Evolutionary conservation across 30 jellyfish, hydroid and myxozoan genomes (phyloP), one percentile per base, ranked within the genome.

Genomic region (Sanderia malayensis): DNA sequence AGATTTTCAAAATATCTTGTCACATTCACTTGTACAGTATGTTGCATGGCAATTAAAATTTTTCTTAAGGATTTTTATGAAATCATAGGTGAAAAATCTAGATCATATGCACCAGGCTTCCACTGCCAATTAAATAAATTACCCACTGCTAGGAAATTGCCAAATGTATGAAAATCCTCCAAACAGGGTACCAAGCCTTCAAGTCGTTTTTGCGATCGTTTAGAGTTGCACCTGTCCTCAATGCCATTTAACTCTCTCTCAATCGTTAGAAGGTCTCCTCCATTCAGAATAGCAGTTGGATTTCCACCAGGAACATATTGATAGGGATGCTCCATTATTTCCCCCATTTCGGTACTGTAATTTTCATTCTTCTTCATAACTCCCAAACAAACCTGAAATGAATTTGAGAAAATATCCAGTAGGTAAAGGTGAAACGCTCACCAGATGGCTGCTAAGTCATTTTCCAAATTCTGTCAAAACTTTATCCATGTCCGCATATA

Each of bases 321-420:
- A 21, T 61, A 20, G n/a, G 25, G 47, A 61, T 61, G 46, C 21
- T 61, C 52, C 73, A 61, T 61, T 17, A 61, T 61, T 23, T 23
- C 44, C 47, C 20, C 73, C 2, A 61, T 61, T 27, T 61, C 47
- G 47, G 11, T 23, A 47, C 73, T 17, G 47, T 61, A 49, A 26
- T 61, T 61, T 28, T 61, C 73, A 61, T 61, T 61, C 47, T 21
- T 23, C 21, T 61, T 47, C 73, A 61, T 2, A 3, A 61, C 73
- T 2, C 73, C 73, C 73, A 61, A 26, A 28, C 52, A 21, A 11
- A 61, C 73, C 47, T 61, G 9, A 61, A n/a, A n/a, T n/a, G n/a
- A n/a, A n/a, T n/a, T n/a, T n/a, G n/a, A n/a, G n/a, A n/a, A n/a
- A n/a, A n/a, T n/a, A n/a, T n/a, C n/a, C n/a, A n/a, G n/a, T n/a